phyloP scores from a whole-genome alignment of 2,113 vertebrate genomes.

The Pelmatolapia mariae region DNA sequence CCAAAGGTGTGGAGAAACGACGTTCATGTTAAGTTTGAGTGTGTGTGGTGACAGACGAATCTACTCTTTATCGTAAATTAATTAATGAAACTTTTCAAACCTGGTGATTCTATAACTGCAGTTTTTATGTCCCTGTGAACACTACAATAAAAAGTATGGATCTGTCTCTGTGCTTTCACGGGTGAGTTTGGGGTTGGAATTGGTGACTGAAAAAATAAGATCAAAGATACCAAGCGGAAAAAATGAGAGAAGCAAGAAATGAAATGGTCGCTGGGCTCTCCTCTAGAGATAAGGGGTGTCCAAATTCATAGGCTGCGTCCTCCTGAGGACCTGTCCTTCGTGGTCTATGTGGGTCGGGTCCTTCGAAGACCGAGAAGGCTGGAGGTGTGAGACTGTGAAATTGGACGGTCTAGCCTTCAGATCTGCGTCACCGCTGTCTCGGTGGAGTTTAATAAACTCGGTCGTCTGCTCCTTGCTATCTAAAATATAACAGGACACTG shows the following conservation, averaged over 20 bases:
- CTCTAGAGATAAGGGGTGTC: background rate
- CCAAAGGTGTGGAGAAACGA: background rate
- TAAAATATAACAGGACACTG: background rate
- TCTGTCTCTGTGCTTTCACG: background rate
- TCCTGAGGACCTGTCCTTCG: background rate
- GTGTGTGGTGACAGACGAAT: background rate
- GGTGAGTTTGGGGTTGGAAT: background rate
- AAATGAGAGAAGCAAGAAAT: background rate
- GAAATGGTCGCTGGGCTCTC: background rate
- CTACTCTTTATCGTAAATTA: background rate
- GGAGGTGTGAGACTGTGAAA: background rate
- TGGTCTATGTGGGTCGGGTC: background rate
- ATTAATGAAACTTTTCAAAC: background rate
- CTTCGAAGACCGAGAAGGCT: background rate
- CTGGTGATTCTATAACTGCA: background rate
- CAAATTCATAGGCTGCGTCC: background rate
- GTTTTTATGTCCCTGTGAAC: background rate
- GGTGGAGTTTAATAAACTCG: background rate
- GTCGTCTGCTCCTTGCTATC: background rate
- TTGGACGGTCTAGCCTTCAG: background rate
- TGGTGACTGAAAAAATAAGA: background rate
- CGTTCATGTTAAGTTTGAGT: background rate
- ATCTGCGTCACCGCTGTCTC: background rate
- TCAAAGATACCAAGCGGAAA: background rate
- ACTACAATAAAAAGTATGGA: background rate